phyloP scores from a whole-genome alignment of 2,797 vertebrate genomes.

The Aeoliscus strigatus region DNA sequence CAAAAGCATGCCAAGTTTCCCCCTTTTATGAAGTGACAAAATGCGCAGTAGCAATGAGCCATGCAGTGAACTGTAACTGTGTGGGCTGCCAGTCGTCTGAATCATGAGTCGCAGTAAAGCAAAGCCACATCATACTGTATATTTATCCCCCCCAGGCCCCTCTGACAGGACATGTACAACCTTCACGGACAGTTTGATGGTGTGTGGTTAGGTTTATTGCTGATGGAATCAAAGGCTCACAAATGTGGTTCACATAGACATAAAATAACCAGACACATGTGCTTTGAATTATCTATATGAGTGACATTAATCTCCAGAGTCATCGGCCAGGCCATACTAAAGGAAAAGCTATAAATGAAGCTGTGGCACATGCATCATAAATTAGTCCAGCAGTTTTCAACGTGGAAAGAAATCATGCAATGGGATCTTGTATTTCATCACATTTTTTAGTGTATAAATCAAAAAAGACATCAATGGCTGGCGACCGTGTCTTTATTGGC shows the following conservation, averaged over 20 bases:
- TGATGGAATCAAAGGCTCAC: constrained; percentile 29
- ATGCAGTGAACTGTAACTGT: constrained; percentile 20
- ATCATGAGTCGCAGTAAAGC: too few species aligned
- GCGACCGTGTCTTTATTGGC: too few species aligned
- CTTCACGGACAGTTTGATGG: constrained; percentile 7
- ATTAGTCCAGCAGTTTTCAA: constrained; percentile 28
- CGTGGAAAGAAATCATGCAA: constrained; percentile 37
- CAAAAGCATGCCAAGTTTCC: constrained; percentile 22
- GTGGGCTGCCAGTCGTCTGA: constrained; percentile 13
- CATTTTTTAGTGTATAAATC: constrained; percentile 19
- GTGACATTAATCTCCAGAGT: constrained; percentile 31
- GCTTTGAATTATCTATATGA: constrained; percentile 25
- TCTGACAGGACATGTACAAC: constrained; percentile 7
- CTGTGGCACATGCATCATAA: constrained; percentile 37
- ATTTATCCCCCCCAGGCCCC: too few species aligned
- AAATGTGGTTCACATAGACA: constrained; percentile 1
- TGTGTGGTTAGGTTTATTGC: constrained; percentile 33
- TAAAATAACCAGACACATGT: constrained; percentile 23
- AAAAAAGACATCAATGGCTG: too few species aligned
- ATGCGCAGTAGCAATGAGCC: constrained; percentile 37
- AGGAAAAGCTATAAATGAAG: constrained; percentile 56
- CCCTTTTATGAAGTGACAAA: constrained; percentile 37
- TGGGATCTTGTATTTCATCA: constrained; percentile 31
- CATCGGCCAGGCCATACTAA: constrained; percentile 22
- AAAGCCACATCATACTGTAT: too few species aligned